Base-by-base conservation (phyloP, 2,113 vertebrate species). In the Hassar affinis region DNA sequence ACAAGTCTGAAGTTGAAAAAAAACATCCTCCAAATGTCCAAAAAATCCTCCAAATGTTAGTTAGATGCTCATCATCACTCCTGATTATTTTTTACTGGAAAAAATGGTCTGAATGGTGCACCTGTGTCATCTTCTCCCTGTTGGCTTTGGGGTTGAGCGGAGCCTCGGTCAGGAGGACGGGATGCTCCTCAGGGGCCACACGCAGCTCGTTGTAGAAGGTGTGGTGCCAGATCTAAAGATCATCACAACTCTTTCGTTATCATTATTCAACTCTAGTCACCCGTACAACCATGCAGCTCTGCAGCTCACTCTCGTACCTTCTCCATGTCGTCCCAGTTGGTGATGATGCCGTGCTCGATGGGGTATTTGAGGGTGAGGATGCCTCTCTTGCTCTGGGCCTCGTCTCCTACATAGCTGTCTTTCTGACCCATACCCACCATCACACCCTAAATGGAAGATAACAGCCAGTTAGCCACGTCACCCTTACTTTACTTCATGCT, bases 401-500 rank as follows among this genome's bases (percentile, higher is more conserved):
- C 97, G 18, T 98, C 97, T 86, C 97, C 97, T 86, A 99, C 96
- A 0, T 97, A 99, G 93, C 95, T 96, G 89, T 98, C 97, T 87
- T 99, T 99, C 93, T 98, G 97, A 86, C 97, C 97, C 96, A 98
- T 98, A 84, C 97, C 97, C 84, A 98, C 97, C 97, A 97, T 98
- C 91, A 98, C 97, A 75, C 97, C 97, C 97, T 98, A 54, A 86
- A 64, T 51, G n/a, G 47, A 66, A 25, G n/a, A 80, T 14, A 49
- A 30, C 14, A 33, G 17, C 27, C 11, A 1, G 18, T 56, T 77
- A 56, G 27, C 49, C 27, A 20, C 49, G n/a, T n/a, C n/a, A n/a
- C n/a, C n/a, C n/a, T n/a, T n/a, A n/a, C 8, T 69, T 25, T 25
- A 69, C 20, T 47, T 47, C 7, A 9, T 47, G 7, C 45, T 47